Percentiles rank a stretch among this genome's conserved stretches.
phyloP scores from a whole-genome alignment of 2,888 invertebrate species.

The Drosophila limbata region DNA sequence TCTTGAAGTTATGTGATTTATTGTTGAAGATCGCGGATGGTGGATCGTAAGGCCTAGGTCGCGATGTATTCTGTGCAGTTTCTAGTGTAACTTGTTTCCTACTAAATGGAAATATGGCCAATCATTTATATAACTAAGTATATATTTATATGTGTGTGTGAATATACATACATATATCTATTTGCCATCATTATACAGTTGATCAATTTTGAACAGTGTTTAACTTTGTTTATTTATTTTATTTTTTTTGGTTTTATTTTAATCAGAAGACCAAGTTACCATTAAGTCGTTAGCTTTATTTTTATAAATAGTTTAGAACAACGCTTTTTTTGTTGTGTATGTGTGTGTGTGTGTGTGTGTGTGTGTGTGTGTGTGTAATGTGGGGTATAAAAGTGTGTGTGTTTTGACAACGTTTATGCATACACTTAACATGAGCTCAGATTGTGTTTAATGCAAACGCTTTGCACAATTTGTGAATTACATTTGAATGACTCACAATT shows the following conservation, averaged over 20 bases:
- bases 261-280: constrained; percentile 76
- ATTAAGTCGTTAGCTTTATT: constrained; percentile 74
- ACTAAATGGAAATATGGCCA: constrained; percentile 51
- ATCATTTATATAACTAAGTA: constrained; percentile 33
- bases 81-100: constrained; percentile 58
- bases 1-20: constrained; percentile 40
- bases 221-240: constrained; percentile 1
- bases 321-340: constrained; percentile 36
- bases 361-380: constrained; percentile 26
- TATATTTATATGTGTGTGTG: background rate
- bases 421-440: constrained; percentile 2
- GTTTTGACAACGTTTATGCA: constrained; percentile 6
- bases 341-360: constrained; percentile 28
- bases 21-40: constrained; percentile 49
- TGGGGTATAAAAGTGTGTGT: constrained; percentile 23
- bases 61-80: constrained; percentile 51
- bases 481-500: background rate
- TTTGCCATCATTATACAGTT: constrained; percentile 54
- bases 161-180: constrained; percentile 34
- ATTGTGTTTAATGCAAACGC: background rate
- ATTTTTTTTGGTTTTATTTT: constrained; percentile 10
- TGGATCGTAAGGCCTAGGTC: constrained; percentile 51
- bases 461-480: background rate
- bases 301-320: constrained; percentile 69
- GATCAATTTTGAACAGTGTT: constrained; percentile 31